phyloP scores from a whole-genome alignment of 2,888 invertebrate species.

The Acanthococcus lagerstroemiae region DNA sequence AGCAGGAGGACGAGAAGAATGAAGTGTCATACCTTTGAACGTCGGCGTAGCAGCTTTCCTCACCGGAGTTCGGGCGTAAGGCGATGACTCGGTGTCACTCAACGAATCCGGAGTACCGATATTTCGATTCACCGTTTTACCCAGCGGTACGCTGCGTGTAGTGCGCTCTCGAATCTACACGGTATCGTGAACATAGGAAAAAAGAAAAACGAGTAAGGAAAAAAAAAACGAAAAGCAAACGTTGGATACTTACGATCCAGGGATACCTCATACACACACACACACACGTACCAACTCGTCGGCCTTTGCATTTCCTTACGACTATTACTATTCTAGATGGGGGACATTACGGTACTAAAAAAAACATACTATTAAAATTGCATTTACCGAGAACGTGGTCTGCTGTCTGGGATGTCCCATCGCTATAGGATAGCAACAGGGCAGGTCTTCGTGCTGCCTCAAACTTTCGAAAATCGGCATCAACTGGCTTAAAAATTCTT shows the following conservation, averaged over 20 bases:
- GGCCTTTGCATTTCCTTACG: not conserved
- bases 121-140: slow-evolving; percentile 52
- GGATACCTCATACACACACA: slow-evolving; percentile 1
- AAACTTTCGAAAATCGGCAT: slow-evolving; percentile 91
- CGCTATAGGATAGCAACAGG: slow-evolving; percentile 68
- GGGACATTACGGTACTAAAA: not conserved
- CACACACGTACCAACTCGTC: not conserved
- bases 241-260: too few species aligned
- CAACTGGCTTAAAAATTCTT: slow-evolving; percentile 90
- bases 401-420: slow-evolving; percentile 43
- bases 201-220: not conserved
- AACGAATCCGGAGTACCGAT: slow-evolving; percentile 82
- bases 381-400: slow-evolving; percentile 33
- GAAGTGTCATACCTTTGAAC: slow-evolving; percentile 9
- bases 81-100: slow-evolving; percentile 74
- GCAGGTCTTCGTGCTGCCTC: slow-evolving; percentile 80
- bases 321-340: not conserved
- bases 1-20: not conserved
- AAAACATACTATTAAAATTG: slow-evolving; percentile 18
- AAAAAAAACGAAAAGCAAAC: too few species aligned
- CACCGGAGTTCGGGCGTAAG: slow-evolving; percentile 53
- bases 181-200: not conserved
- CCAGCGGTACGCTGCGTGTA: slow-evolving; percentile 83
- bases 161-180: slow-evolving; percentile 83
- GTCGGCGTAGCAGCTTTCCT: slow-evolving; percentile 34